phyloP scores from a whole-genome alignment of 2,888 invertebrate species.

The Brachypalpus laphriformis region DNA sequence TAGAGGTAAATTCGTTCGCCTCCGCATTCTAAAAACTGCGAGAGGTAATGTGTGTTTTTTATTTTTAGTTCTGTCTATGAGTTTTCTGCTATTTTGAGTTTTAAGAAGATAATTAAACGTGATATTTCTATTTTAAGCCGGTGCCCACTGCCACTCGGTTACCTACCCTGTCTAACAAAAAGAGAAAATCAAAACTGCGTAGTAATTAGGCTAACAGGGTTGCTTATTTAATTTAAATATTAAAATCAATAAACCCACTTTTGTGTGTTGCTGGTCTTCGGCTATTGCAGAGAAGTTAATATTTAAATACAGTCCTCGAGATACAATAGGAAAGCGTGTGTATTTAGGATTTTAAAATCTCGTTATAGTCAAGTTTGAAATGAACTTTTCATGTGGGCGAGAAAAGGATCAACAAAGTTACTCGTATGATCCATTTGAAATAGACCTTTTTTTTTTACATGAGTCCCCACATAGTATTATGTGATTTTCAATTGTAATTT shows the following conservation, averaged over 20 bases:
- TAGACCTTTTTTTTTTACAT: background rate
- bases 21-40: background rate
- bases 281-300: background rate
- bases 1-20: background rate
- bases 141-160: background rate
- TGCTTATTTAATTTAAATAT: slow-evolving; percentile 3
- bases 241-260: slow-evolving; percentile 1
- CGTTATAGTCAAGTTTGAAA: background rate
- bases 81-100: slow-evolving; percentile 2
- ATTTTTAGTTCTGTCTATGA: slow-evolving; percentile 9
- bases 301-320: background rate
- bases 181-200: slow-evolving; percentile 11
- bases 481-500: too few species aligned
- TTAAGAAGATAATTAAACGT: background rate
- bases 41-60: background rate
- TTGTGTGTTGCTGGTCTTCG: background rate
- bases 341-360: background rate
- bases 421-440: background rate
- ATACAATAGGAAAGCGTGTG: background rate
- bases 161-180: background rate
- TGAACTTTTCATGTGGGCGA: background rate
- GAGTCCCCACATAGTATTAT: background rate
- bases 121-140: background rate
- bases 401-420: background rate
- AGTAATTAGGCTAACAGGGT: background rate